Base-by-base conservation (phyloP, 2,888 invertebrate genomes). In the Athripsodes cinereus region DNA sequence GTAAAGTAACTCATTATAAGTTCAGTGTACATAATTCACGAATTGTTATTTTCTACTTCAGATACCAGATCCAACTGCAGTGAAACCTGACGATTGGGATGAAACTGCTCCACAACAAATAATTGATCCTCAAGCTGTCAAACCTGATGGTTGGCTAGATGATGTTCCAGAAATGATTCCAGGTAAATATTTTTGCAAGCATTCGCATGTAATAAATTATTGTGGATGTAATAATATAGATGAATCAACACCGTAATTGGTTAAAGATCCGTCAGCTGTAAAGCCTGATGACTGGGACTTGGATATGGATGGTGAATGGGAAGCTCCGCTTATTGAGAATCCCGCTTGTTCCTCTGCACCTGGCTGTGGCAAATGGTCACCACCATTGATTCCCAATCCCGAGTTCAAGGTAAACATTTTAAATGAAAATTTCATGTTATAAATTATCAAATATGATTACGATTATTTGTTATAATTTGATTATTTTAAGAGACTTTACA, bases 261-360 rank as follows among this genome's bases (percentile, higher is more conserved):
- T 52, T 52, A 19, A 58, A 79, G 97, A 99, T 76, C 88, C 92
- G 0, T 83, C 84, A 50, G 92, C 96, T 0, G 76, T 78, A 55
- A 94, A 92, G 73, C 98, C 98, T 0, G 84, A 82, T 0, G 98
- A 99, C 74, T 99, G 98, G 96, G 98, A 99, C 73, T 85, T 88
- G 18, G 96, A 97, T 65, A 98, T 98, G 89, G 99, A 99, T 75
- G 99, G 99, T 1, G 90, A 91, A 69, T 99, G 98, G 98, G 98
- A 98, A 73, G 87, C 98, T 2, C 94, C 97, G 0, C 79, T 92
- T 56, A 84, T 97, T 26, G 88, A 89, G 67, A 99, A 99, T 79
- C 94, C 96, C 0, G 79, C 78, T 2, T 98, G 97, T 70, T 81
- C 80, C 64, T 71, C 76, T 54, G 87, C 85, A 5, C 81, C 88